phyloP scores from a whole-genome alignment of 2,113 vertebrate genomes.

The Neolamprologus longior region DNA sequence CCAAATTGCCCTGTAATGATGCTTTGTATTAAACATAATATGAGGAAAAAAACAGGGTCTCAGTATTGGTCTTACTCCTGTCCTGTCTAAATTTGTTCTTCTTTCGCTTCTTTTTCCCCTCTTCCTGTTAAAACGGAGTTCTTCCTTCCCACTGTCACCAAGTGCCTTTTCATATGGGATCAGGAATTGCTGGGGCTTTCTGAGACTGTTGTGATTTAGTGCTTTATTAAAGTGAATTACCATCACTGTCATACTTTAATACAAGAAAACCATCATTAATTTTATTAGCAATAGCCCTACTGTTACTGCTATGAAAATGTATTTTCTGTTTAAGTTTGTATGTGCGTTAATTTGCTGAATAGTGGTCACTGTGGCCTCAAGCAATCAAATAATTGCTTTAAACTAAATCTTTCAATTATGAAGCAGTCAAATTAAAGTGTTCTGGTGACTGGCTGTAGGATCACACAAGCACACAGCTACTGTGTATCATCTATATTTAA shows the following conservation, averaged over 20 bases:
- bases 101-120: neutral
- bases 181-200: neutral
- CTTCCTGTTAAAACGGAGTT: neutral
- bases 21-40: neutral
- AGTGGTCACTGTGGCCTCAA: neutral
- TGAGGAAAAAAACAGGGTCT: neutral
- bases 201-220: neutral
- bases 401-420: neutral
- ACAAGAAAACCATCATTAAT: neutral
- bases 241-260: neutral
- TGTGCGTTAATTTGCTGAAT: neutral
- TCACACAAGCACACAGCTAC: neutral
- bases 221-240: neutral
- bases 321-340: neutral
- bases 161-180: neutral
- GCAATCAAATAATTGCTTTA: neutral
- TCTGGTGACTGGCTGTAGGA: neutral
- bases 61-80: neutral
- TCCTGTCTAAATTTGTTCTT: neutral
- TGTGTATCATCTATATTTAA: slow-evolving; percentile 41
- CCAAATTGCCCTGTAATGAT: neutral
- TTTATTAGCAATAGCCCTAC: neutral
- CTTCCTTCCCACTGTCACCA: neutral
- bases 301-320: neutral
- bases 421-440: neutral